Percentiles rank a stretch among this genome's conserved stretches.
Evolutionary conservation across 1,140 invertebrate genomes (phyloP).

Genomic region (Drosophila parvula): DNA sequence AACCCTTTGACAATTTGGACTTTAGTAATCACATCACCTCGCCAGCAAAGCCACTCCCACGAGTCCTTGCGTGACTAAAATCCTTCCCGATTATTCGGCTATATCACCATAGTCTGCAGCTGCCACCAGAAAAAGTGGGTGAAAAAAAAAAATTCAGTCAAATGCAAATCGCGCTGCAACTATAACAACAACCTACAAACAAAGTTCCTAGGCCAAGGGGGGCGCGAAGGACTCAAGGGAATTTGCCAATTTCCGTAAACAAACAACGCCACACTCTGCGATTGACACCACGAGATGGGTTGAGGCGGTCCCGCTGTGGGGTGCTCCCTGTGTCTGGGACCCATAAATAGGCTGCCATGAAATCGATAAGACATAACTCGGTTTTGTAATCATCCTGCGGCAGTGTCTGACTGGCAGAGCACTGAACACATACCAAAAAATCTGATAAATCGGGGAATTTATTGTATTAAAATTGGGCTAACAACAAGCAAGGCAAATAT

Average conservation of each 20-base stretch:
- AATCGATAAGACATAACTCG: slow-evolving; percentile 64
- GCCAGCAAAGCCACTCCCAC: slow-evolving; percentile 16
- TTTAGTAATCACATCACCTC: slow-evolving; percentile 58
- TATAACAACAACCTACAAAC: slow-evolving; percentile 84
- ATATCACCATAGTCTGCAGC: slow-evolving; percentile 36
- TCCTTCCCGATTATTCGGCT: slow-evolving; percentile 37
- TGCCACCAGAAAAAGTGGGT: slow-evolving; percentile 48
- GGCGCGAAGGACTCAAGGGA: slow-evolving; percentile 1
- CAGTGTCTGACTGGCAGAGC: slow-evolving; percentile 27
- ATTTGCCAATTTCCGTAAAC: slow-evolving; percentile 59
- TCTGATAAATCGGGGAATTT: slow-evolving; percentile 18
- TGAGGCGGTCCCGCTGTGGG: slow-evolving; percentile 1
- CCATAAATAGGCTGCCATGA: slow-evolving; percentile 58
- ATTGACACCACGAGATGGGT: slow-evolving; percentile 34
- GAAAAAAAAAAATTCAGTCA: slow-evolving; percentile 49
- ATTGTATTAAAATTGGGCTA: slow-evolving; percentile 1
- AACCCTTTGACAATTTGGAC: slow-evolving; percentile 71
- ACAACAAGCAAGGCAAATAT: not conserved
- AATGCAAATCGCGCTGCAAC: slow-evolving; percentile 68
- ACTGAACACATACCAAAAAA: slow-evolving; percentile 19
- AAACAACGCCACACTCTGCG: slow-evolving; percentile 35
- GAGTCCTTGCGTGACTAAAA: slow-evolving; percentile 43
- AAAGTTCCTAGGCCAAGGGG: slow-evolving; percentile 20
- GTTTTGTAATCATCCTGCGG: slow-evolving; percentile 41
- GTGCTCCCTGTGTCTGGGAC: slow-evolving; percentile 25